Conservation (phyloP, 1,140 invertebrate genomes). For the Trichonephila clavipes region DNA sequence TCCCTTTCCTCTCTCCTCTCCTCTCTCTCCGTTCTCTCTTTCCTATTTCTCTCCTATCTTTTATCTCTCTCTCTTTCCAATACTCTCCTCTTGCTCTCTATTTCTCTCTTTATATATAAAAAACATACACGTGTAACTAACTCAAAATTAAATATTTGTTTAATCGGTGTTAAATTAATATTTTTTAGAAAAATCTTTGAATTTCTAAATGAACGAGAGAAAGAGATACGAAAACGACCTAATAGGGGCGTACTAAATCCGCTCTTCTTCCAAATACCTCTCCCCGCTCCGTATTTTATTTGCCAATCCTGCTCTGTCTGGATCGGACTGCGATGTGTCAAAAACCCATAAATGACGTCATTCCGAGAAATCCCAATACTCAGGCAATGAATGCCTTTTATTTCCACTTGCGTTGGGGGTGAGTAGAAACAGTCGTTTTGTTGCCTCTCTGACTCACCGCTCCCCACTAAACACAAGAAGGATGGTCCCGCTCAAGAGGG, state of each 20-base stretch:
- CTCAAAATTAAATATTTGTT: too few relatives aligned
- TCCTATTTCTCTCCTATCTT: too few relatives aligned
- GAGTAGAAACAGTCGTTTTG: constrained; percentile 20
- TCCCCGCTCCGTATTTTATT: constrained; percentile 50
- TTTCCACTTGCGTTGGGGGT: constrained; percentile 68
- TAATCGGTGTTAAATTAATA: too few relatives aligned
- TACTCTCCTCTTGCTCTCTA: background rate
- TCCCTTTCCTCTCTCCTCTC: too few relatives aligned
- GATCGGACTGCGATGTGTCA: constrained; percentile 68
- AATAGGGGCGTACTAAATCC: background rate
- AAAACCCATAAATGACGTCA: constrained; percentile 76
- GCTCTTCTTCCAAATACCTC: background rate
- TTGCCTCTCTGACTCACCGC: constrained; percentile 55
- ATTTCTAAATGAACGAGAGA: too few relatives aligned
- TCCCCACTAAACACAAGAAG: constrained; percentile 51
- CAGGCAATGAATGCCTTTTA: constrained; percentile 59
- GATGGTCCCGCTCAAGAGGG: constrained; percentile 8
- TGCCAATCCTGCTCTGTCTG: constrained; percentile 53
- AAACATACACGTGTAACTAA: too few relatives aligned
- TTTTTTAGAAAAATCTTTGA: too few relatives aligned
- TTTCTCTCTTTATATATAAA: too few relatives aligned
- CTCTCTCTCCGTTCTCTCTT: too few relatives aligned
- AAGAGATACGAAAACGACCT: too few relatives aligned
- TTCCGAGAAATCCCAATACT: constrained; percentile 58
- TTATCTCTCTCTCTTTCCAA: too few relatives aligned